Evolutionary conservation across 1,140 invertebrate species (phyloP).

Genomic region (Sitophilus oryzae): DNA sequence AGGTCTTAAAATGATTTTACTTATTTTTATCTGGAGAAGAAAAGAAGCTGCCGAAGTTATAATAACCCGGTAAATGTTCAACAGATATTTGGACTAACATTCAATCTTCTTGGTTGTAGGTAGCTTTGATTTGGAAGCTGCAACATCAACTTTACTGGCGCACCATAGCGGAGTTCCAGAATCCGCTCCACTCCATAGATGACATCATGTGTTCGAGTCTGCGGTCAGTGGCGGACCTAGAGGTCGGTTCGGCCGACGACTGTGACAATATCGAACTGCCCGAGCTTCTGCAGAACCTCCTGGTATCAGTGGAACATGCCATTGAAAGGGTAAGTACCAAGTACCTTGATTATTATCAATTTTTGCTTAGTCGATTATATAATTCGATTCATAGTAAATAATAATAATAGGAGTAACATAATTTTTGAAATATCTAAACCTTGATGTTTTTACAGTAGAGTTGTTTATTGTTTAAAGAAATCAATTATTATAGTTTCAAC

Average conservation of each 20-base stretch:
- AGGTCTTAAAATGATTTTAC: too few species aligned
- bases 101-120: background rate
- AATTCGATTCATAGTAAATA: too few species aligned
- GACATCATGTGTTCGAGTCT: constrained; percentile 41
- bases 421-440: too few species aligned
- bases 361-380: too few species aligned
- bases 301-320: constrained; percentile 61
- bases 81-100: background rate
- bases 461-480: too few species aligned
- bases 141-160: constrained; percentile 33
- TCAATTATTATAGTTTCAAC: too few species aligned
- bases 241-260: constrained; percentile 35
- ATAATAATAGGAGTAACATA: too few species aligned
- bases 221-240: constrained; percentile 33
- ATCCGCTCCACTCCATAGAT: constrained; percentile 31
- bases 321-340: constrained; percentile 49
- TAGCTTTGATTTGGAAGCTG: constrained; percentile 38
- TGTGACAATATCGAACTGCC: constrained; percentile 50
- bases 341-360: too few species aligned
- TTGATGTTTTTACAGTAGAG: too few species aligned
- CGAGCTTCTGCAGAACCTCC: constrained; percentile 54
- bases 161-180: constrained; percentile 38
- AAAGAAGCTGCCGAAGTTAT: too few species aligned
- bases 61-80: background rate
- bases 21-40: too few species aligned